phyloP scores from a whole-genome alignment of 1,140 invertebrate genomes.

The Tetranychus urticae region DNA sequence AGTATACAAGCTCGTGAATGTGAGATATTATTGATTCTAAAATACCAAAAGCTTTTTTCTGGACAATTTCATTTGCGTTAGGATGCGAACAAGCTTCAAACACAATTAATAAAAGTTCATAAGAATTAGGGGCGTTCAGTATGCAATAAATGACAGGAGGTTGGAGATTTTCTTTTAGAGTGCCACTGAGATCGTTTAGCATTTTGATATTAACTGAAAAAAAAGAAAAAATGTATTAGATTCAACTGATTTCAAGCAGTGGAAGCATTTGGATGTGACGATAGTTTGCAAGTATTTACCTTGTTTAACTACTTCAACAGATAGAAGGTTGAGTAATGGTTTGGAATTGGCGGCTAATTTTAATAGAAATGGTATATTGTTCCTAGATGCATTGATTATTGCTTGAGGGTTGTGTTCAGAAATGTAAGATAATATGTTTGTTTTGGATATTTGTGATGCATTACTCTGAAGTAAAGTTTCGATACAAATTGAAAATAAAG shows the following conservation, averaged over 20 bases:
- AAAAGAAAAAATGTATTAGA: not conserved
- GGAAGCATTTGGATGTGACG: no score
- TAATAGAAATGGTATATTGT: slow-evolving; percentile 6
- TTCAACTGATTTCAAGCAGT: no score
- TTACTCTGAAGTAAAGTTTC: slow-evolving; percentile 1
- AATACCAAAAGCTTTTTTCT: not conserved
- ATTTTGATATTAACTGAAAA: slow-evolving; percentile 5
- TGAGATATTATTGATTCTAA: slow-evolving; percentile 1
- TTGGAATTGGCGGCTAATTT: slow-evolving; percentile 6
- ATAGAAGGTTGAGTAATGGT: slow-evolving; percentile 5
- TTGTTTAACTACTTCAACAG: slow-evolving; percentile 3
- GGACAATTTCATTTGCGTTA: not conserved
- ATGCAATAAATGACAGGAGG: slow-evolving; percentile 3
- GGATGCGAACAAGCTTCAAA: slow-evolving; percentile 2
- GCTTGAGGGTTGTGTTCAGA: slow-evolving; percentile 9
- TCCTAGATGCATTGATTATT: slow-evolving; percentile 6
- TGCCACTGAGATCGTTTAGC: slow-evolving; percentile 1
- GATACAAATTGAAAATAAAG: slow-evolving; percentile 3
- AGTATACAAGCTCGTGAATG: slow-evolving; percentile 4
- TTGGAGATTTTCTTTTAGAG: slow-evolving; percentile 1
- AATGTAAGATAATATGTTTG: slow-evolving; percentile 5
- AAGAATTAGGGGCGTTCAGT: slow-evolving; percentile 5
- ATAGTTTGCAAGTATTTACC: not conserved
- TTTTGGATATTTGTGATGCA: not conserved
- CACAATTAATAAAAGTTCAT: slow-evolving; percentile 3